phyloP scores from a whole-genome alignment of 2,797 vertebrate species.

The Peromyscus attwateri region DNA sequence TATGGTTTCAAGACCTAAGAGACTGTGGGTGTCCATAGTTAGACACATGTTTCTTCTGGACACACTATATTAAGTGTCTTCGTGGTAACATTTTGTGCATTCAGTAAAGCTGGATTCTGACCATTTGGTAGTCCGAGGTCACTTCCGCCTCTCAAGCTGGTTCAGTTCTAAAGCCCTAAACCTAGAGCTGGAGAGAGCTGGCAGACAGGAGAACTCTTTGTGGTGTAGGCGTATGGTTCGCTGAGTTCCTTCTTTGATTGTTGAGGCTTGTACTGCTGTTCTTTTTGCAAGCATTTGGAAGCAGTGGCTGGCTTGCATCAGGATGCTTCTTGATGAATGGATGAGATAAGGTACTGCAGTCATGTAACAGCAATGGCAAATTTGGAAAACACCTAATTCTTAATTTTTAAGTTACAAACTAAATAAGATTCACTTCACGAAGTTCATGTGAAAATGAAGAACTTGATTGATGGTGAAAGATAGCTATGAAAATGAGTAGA shows the following conservation, averaged over 20 bases:
- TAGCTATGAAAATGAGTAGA: not conserved
- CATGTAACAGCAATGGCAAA: not conserved
- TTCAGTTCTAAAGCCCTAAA: not conserved
- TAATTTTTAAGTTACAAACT: conserved; percentile 7
- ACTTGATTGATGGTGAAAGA: not conserved
- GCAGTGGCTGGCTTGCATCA: not conserved
- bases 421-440: not conserved
- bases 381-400: not conserved
- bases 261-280: not conserved
- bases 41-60: not conserved
- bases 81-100: not conserved
- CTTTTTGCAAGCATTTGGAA: conserved; percentile 24
- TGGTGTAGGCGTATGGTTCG: not conserved
- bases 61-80: conserved; percentile 19
- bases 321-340: not conserved
- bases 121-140: not conserved
- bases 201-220: not conserved
- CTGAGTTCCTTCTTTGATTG: not conserved
- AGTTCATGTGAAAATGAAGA: not conserved
- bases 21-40: not conserved
- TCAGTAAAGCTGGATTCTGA: not conserved
- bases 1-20: not conserved
- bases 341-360: not conserved
- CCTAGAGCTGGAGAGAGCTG: not conserved
- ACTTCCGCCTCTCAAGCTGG: not conserved